phyloP scores from a whole-genome alignment of 2,888 invertebrate species.

The Tetragonisca angustula region DNA sequence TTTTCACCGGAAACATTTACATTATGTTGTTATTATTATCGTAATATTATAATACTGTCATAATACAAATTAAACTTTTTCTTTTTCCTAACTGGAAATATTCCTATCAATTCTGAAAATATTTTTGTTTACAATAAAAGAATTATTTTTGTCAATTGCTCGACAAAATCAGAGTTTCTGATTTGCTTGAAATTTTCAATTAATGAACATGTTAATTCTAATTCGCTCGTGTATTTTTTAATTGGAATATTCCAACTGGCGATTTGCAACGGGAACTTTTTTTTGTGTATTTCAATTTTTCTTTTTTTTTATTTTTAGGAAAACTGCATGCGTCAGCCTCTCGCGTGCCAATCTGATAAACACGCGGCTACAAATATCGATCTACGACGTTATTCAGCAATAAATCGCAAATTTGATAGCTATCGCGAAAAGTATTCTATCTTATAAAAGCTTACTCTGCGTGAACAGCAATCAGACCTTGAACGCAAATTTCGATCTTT shows the following conservation, averaged over 20 bases:
- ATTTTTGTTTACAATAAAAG: too few relatives aligned
- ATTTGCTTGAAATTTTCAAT: not conserved
- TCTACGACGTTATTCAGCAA: not conserved
- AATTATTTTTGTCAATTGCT: too few relatives aligned
- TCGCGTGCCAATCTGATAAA: not conserved
- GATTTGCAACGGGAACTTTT: not conserved
- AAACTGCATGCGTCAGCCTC: not conserved
- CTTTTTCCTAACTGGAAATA: too few relatives aligned
- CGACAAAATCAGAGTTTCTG: not conserved
- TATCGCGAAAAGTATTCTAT: not conserved
- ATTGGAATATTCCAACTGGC: not conserved
- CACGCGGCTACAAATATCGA: not conserved
- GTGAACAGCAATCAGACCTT: not conserved
- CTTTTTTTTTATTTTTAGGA: not conserved
- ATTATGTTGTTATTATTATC: too few relatives aligned
- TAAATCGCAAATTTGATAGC: constrained; percentile 1
- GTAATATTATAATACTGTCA: not conserved
- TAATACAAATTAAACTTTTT: not conserved
- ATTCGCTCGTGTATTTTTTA: not conserved
- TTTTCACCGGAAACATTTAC: too few relatives aligned
- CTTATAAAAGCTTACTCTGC: not conserved
- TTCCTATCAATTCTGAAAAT: too few relatives aligned
- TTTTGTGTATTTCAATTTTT: not conserved
- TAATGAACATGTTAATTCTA: not conserved
- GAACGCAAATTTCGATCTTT: not conserved